Base-by-base conservation (phyloP, 2,113 vertebrate species). In the Ophthalmolycus amberensis region DNA sequence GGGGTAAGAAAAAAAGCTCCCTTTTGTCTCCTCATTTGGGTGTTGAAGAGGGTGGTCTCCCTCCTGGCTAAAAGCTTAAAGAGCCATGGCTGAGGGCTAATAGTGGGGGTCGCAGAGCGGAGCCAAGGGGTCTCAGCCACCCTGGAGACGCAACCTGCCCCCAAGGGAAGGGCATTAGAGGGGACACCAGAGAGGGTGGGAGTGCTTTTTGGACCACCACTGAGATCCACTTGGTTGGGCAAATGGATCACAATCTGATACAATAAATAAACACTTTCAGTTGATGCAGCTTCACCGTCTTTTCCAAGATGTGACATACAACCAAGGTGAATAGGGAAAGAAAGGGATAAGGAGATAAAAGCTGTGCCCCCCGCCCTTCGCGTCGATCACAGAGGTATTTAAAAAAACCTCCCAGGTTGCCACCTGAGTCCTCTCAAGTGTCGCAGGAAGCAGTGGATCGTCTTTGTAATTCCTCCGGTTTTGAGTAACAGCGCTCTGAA, bases 21-120 rank as follows among this genome's bases (percentile, higher is more conserved):
- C 85, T 85, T 92, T 93, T 92, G 89, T 92, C 80, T 89, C 65
- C 80, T 91, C 83, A 86, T 93, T 93, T 85, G 87, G 84, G 66
- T 67, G 42, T 77, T 85, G 79, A 90, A 80, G 85, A 86, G 92
- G 92, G 88, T 90, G 93, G 90, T 85, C 88, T 87, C 75, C 58
- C 79, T 76, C 38, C 68, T 59, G 71, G 59, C 90, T 92, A 87
- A 89, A 90, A 90, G 89, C 85, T 93, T 90, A 88, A 93, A 87
- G 82, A 89, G 48, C 86, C 54, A 77, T 83, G 44, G 81, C 87
- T 84, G 37, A 76, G 52, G 84, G 87, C 86, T 80, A 80, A 80
- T 32, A 20, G 48, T 1, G 18, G 52, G 65, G 81, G 80, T 65
- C 25, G 34, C 22, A 1, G 67, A 75, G 59, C 1, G 63, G 83